These are phyloP conservation scores for Drosophila pectinifera DNA, from an alignment of 1,140 invertebrate genomes.

Conservation along the genomic window DNA sequence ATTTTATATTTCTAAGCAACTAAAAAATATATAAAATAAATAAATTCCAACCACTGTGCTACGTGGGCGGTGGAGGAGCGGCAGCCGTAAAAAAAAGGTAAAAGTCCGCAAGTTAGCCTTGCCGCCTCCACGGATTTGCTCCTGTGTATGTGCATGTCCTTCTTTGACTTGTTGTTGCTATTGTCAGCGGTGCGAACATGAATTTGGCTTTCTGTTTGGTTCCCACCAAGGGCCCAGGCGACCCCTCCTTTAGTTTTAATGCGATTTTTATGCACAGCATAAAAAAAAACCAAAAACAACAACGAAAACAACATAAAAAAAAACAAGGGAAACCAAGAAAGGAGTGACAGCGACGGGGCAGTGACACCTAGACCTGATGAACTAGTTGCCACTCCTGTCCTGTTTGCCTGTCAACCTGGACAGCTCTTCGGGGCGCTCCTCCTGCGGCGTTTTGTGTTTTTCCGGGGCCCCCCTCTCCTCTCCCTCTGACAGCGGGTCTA, in stretches of 20 bases:
- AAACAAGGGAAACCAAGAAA: neutral
- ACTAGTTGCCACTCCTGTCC: slow-evolving; percentile 43
- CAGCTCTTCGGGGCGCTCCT: slow-evolving; percentile 5
- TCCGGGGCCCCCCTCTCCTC: neutral
- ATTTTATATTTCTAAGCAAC: too few species aligned
- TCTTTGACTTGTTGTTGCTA: slow-evolving; percentile 2
- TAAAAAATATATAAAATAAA: too few species aligned
- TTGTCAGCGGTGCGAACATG: slow-evolving; percentile 32
- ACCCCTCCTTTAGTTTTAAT: slow-evolving; percentile 59
- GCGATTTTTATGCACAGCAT: slow-evolving; percentile 57
- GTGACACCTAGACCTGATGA: slow-evolving; percentile 34
- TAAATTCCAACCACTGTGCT: slow-evolving; percentile 13
- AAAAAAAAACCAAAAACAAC: neutral
- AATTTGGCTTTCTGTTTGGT: slow-evolving; percentile 31
- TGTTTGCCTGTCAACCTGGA: slow-evolving; percentile 13
- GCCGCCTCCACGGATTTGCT: slow-evolving; percentile 28
- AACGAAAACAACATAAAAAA: too few species aligned
- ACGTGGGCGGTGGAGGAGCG: neutral
- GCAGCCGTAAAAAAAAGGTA: slow-evolving; percentile 16
- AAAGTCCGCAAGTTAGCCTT: slow-evolving; percentile 16
- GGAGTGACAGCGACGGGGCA: neutral
- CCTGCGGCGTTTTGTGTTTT: slow-evolving; percentile 2
- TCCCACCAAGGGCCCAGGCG: neutral
- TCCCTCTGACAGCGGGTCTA: slow-evolving; percentile 37
- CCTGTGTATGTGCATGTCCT: slow-evolving; percentile 13